Evolutionary conservation across 2,797 vertebrate species (phyloP).

Genomic region (Somateria mollissima): DNA sequence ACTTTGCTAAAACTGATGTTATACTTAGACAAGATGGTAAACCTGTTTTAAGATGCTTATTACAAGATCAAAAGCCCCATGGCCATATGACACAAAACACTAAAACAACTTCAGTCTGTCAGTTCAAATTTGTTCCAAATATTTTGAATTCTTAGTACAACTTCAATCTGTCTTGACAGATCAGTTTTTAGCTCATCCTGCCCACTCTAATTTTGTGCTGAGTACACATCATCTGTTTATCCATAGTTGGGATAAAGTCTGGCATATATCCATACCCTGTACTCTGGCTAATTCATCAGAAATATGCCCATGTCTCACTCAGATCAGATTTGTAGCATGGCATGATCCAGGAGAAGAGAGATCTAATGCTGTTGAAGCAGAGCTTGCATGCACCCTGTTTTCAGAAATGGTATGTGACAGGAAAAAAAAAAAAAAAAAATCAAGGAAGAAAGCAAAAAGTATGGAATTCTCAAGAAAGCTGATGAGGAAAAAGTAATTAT

Average conservation of each 20-base stretch:
- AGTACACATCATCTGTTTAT: constrained; percentile 70
- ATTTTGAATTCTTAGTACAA: constrained; percentile 70
- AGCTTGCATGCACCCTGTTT: accelerated
- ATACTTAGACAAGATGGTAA: constrained; percentile 14
- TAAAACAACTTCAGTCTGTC: constrained; percentile 73
- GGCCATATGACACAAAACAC: constrained; percentile 63
- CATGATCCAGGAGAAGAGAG: constrained; percentile 1
- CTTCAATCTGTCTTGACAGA: constrained; percentile 75
- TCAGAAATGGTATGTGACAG: constrained; percentile 12
- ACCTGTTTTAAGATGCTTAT: constrained; percentile 47
- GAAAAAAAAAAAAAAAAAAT: not conserved
- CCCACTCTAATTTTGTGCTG: constrained; percentile 61
- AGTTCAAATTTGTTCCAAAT: constrained; percentile 69
- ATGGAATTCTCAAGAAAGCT: not conserved
- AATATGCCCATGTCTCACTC: not conserved
- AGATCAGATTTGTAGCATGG: not conserved
- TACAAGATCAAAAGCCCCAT: constrained; percentile 59
- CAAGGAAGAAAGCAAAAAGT: not conserved
- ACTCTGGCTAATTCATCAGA: constrained; percentile 46
- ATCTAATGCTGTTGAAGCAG: not conserved
- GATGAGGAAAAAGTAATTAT: not conserved
- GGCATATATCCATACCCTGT: constrained; percentile 41
- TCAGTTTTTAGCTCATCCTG: constrained; percentile 69
- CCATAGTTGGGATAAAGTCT: constrained; percentile 46
- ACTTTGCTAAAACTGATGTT: not conserved